Evolutionary conservation across 1,140 invertebrate genomes (phyloP), one percentile per base, ranked within the genome.

Genomic region (Portunus trituberculatus): DNA sequence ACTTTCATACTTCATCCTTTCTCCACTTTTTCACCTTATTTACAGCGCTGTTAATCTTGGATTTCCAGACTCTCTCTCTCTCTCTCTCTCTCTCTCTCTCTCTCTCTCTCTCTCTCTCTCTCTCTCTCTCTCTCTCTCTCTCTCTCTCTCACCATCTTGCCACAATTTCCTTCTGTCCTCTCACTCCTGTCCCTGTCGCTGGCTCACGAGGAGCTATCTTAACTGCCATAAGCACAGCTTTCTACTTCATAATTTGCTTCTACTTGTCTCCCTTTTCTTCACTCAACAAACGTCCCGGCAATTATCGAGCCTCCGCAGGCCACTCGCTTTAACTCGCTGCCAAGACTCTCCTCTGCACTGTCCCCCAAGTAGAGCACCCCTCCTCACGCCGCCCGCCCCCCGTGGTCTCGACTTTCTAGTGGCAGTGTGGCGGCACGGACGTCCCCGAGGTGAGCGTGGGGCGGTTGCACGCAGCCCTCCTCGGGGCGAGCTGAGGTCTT

Each of bases 81-180:
- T 93, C 39, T 93, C 31, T n/a, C 76, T 46, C 20, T 76, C 31
- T 93, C 20, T 76, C n/a, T 93, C 39, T 93, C 39, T 83, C 8
- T 45, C 7, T 39, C 31, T 83, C 0, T 39, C 31, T 28, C 20
- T 93, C 28, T 76, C 31, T 25, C 20, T 93, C 67, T 76, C 31
- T 84, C 67, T 93, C 8, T 83, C 31, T 39, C 67, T 32, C 28
- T 67, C 29, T 31, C 59, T 82, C 67, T 82, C 29, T 82, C 91
- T 92, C 59, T 46, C 59, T 82, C 67, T 82, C 29, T 82, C 91
- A 83, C 59, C n/a, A 16, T 16, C 52, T 28, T 2, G 14, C 91
- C 29, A 25, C 32, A 52, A 0, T 14, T 45, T 28, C 32, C 91
- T 39, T 4, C 52, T 46, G 7, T 48, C 29, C 90, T 39, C 59